Evolutionary conservation across 1,140 invertebrate species (phyloP).

Genomic region (Mycetomoellerius zeteki): DNA sequence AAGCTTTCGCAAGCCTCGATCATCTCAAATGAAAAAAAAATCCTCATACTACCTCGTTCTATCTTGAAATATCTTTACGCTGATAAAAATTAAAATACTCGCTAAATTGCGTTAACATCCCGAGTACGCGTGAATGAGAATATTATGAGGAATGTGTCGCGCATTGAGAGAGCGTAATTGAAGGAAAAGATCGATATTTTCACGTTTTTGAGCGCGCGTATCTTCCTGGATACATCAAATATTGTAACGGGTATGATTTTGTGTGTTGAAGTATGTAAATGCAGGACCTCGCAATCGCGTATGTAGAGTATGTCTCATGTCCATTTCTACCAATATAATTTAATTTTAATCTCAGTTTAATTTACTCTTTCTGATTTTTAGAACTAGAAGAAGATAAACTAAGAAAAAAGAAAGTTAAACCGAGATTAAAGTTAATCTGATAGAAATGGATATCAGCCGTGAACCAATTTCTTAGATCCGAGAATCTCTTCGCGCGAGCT

Average conservation of each 20-base stretch:
- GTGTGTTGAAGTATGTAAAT: slow-evolving; percentile 68
- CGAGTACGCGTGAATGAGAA: slow-evolving; percentile 41
- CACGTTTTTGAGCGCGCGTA: slow-evolving; percentile 42
- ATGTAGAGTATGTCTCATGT: slow-evolving; percentile 32
- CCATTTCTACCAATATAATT: no score
- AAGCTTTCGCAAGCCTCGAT: slow-evolving; percentile 14
- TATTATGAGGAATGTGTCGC: slow-evolving; percentile 41
- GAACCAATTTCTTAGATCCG: background rate
- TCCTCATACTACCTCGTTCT: background rate
- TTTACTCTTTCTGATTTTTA: no score
- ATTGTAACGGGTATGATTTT: slow-evolving; percentile 74
- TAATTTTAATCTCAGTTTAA: no score
- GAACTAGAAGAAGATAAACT: no score
- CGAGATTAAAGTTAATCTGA: no score
- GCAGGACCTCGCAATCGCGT: slow-evolving; percentile 9
- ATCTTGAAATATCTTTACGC: background rate
- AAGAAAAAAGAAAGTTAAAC: no score
- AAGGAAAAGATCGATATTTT: slow-evolving; percentile 31
- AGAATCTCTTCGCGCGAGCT: background rate
- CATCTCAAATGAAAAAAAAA: background rate
- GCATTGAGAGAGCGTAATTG: slow-evolving; percentile 45
- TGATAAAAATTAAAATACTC: slow-evolving; percentile 12
- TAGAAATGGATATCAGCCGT: background rate
- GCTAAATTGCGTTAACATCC: slow-evolving; percentile 26
- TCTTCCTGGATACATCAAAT: slow-evolving; percentile 35